A percentile compares a stretch with the other conserved stretches of the same genome.
Evolutionary conservation across 2,113 vertebrate species (phyloP).

Genomic region (Phocoena sinus): DNA sequence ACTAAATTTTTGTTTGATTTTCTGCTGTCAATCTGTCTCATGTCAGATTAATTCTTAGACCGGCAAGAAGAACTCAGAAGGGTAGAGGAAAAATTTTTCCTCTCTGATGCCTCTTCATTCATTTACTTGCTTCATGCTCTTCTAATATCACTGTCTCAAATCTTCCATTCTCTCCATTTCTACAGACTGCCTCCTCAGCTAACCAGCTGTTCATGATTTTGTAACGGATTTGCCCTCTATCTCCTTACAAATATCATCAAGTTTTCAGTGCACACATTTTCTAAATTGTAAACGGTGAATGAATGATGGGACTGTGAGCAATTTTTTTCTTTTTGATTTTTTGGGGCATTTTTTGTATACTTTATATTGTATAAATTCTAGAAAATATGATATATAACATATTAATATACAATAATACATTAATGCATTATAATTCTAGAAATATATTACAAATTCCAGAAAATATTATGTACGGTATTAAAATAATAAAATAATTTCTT

Average conservation of each 20-base stretch:
- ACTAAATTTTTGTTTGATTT: neutral
- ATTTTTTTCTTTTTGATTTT: neutral
- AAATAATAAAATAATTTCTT: neutral
- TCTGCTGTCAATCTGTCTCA: neutral
- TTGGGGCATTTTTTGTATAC: neutral
- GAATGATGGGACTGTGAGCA: neutral
- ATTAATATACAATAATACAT: neutral
- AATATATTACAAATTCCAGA: neutral
- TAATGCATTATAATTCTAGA: neutral
- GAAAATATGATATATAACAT: neutral
- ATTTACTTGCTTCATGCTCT: neutral
- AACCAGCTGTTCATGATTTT: neutral
- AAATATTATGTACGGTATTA: neutral
- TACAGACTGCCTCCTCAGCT: neutral
- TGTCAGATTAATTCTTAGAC: neutral
- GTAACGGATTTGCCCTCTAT: neutral
- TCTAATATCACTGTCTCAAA: neutral
- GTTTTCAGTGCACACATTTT: neutral
- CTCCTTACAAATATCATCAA: neutral
- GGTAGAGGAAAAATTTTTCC: neutral
- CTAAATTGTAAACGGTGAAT: neutral
- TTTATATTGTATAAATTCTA: neutral
- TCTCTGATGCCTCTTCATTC: neutral
- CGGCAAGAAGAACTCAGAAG: neutral
- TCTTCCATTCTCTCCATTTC: neutral